Evolutionary conservation across 2,888 invertebrate genomes (phyloP).

Genomic region (Chrysina gloriosa): DNA sequence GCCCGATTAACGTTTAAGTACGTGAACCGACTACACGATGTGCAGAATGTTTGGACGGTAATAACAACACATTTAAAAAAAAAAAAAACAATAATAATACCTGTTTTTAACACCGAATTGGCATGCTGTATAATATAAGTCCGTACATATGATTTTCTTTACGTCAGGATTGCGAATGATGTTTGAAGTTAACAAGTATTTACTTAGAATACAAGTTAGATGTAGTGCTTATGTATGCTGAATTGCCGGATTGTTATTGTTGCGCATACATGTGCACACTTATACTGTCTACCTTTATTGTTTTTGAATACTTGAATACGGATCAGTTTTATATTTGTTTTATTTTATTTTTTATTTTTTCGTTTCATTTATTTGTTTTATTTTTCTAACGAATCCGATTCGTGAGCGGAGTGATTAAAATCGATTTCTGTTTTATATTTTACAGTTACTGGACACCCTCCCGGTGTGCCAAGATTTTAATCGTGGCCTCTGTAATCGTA

Average conservation of each 20-base stretch:
- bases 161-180: conserved; percentile 39
- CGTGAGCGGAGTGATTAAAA: conserved; percentile 1
- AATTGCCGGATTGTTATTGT: conserved; percentile 46
- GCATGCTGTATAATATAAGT: conserved; percentile 50
- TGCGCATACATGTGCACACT: conserved; percentile 59
- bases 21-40: conserved; percentile 8
- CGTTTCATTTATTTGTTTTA: conserved; percentile 38
- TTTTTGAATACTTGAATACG: conserved; percentile 35
- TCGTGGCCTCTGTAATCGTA: conserved; percentile 95
- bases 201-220: conserved; percentile 52
- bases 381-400: conserved; percentile 2
- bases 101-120: conserved; percentile 49
- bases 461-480: conserved; percentile 99
- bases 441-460: conserved; percentile 99
- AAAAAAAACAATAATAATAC: conserved; percentile 46
- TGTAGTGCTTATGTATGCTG: conserved; percentile 61
- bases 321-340: conserved; percentile 5
- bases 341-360: conserved; percentile 29
- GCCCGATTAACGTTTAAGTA: neutral
- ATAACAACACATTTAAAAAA: conserved; percentile 39
- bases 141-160: conserved; percentile 39
- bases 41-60: conserved; percentile 61
- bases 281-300: conserved; percentile 35
- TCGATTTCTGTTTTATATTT: conserved; percentile 56
- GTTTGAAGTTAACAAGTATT: conserved; percentile 39